Evolutionary conservation across 2,113 vertebrate genomes (phyloP), one percentile per base, ranked within the genome.

Genomic region (Enhydra lutris): DNA sequence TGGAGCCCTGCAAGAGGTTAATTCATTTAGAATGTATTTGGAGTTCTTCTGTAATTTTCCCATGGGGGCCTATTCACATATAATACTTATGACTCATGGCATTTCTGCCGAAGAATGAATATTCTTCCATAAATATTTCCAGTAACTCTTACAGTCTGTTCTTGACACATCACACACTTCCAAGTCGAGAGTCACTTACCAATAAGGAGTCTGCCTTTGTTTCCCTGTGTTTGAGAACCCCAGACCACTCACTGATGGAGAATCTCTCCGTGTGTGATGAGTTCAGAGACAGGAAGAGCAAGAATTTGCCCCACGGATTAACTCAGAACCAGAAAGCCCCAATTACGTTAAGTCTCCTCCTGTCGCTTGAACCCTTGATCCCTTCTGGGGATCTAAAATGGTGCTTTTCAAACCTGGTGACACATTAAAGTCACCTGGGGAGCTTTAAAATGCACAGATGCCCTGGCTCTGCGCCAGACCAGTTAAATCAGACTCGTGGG

Each of bases 41-140:
- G 94, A 92, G 65, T 83, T 81, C 47, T 89, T 92, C 84, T 83
- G 57, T 93, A 65, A 89, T 91, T 91, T 94, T 57, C 94, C 61
- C 83, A 39, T 80, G 79, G 26, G 82, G 29, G 9, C 14, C 24
- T 95, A 78, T 95, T 97, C 94, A 50, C 47, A 87, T 93, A 23
- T 57, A 83, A 55, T 91, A 45, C 55, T 92, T 93, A 91, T 79
- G 87, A 93, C 52, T 86, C 86, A 73, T 91, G 34, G 45, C 17
- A 69, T 80, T 97, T 92, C 92, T 97, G 55, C 76, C 31, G 15
- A 96, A 81, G 36, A 79, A 55, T 73, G 67, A 87, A 36, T 94
- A 74, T 80, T 92, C 69, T 74, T 83, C 69, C 36, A 57, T 79
- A 97, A 92, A 59, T 82, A 89, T 50, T 94, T 57, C 83, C 86